Percentiles rank a stretch among this genome's conserved stretches.
Conservation (phyloP, 1,140 invertebrate species). For the Scaptomyza hsui region DNA sequence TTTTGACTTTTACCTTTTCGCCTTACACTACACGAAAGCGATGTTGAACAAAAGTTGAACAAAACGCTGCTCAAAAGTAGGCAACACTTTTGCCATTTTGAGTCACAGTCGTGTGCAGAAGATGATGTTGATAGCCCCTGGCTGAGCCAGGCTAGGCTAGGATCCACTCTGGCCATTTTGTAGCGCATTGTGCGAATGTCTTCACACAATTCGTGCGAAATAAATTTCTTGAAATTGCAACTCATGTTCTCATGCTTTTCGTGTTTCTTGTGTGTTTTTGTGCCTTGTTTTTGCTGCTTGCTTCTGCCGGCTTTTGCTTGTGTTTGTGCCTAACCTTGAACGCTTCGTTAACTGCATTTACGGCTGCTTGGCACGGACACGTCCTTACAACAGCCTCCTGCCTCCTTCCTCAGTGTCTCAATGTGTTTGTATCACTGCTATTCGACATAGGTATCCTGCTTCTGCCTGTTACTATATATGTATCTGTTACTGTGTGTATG, state of each 20-base stretch:
- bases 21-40: not conserved
- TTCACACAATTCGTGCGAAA: conserved; percentile 67
- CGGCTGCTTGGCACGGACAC: conserved; percentile 23
- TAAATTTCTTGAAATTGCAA: conserved; percentile 72
- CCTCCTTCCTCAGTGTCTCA: not conserved
- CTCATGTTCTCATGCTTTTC: conserved; percentile 50
- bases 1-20: not conserved
- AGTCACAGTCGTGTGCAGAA: conserved; percentile 11
- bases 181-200: conserved; percentile 50
- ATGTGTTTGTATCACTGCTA: conserved; percentile 6
- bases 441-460: conserved; percentile 22
- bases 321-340: conserved; percentile 56
- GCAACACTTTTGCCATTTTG: conserved; percentile 18
- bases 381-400: not conserved
- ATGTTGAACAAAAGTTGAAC: not conserved
- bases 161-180: conserved; percentile 33
- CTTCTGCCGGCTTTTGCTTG: not conserved
- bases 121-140: not conserved
- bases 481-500: not conserved
- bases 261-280: conserved; percentile 19
- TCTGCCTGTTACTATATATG: not conserved
- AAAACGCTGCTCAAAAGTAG: conserved; percentile 1
- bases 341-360: conserved; percentile 70
- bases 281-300: not conserved
- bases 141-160: not conserved